Base-by-base conservation (phyloP, 2,797 vertebrate species). In the Myotis myotis region DNA sequence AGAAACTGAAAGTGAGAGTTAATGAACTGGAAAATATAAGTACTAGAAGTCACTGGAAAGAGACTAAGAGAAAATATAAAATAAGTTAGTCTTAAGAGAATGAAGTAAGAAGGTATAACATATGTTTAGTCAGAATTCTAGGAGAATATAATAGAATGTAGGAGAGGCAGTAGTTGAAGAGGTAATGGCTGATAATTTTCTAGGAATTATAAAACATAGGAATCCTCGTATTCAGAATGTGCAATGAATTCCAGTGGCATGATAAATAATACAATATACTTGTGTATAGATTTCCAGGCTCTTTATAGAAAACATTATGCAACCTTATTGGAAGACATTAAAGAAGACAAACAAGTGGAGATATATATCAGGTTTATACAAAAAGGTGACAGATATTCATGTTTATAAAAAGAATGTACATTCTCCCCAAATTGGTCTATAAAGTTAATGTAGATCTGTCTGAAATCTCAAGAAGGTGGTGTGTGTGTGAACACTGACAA, bases 331-430 rank as follows among this genome's bases (percentile, higher is more conserved):
- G 94, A 86, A 89, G 87, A 33, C 33, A 70, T 74, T 68, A 44
- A 66, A 76, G 41, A 96, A 94, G 23, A 71, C 7, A 93, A 72
- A 22, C 74, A 95, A 87, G 53, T 75, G 25, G 15, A 91, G 16
- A 38, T 13, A 30, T 38, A 1, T 8, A 28, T 89, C 47, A 72
- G 30, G 1, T 82, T 92, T 83, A 80, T 75, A 12, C 38, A 47
- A 78, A 88, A 88, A 62, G 7, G 23, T 62, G 8, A 75, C 47
- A 66, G 44, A 55, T 72, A 60, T 60, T 3, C 30, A 30, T 85
- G 12, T 92, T 88, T 89, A 38, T 89, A 82, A 80, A 94, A 89
- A 79, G 83, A 87, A 76, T 55, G 23, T 60, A 74, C 53, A 49
- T 76, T 85, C 11, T 91, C 13, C 15, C 57, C 41, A 91, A 33